phyloP scores from a whole-genome alignment of 1,140 invertebrate genomes.

The Gryllus bimaculatus region DNA sequence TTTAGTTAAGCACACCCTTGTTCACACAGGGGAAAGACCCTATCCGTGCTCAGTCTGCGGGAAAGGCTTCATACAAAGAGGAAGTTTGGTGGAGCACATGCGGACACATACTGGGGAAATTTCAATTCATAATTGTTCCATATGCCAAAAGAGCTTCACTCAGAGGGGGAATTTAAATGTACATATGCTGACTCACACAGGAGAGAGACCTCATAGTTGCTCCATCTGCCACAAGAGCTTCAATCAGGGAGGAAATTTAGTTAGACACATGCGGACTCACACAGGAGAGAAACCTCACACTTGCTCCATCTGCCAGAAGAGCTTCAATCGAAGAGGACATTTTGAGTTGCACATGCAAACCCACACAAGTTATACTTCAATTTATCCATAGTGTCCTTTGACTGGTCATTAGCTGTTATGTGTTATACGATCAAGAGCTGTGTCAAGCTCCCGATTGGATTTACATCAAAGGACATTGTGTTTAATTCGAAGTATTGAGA shows the following conservation, averaged over 20 bases:
- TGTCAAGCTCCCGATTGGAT: too few species aligned
- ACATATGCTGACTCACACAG: conserved; percentile 41
- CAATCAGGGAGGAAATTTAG: conserved; percentile 42
- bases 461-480: too few species aligned
- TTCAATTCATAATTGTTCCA: conserved; percentile 15
- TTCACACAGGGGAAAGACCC: conserved; percentile 17
- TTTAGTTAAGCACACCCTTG: conserved; percentile 7
- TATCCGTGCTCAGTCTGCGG: neutral
- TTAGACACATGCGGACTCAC: conserved; percentile 42
- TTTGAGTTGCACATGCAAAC: conserved; percentile 61
- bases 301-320: conserved; percentile 45
- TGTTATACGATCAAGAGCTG: too few species aligned
- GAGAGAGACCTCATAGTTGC: conserved; percentile 53
- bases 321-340: conserved; percentile 64
- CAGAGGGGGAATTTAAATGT: neutral
- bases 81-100: conserved; percentile 5
- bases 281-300: conserved; percentile 47
- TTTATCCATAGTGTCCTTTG: too few species aligned
- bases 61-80: neutral
- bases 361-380: conserved; percentile 62
- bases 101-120: conserved; percentile 4
- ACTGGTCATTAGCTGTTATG: too few species aligned
- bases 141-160: conserved; percentile 11
- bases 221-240: conserved; percentile 51
- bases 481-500: too few species aligned